Evolutionary conservation across 1,140 invertebrate genomes (phyloP).

Genomic region (Trachelipus rathkii): DNA sequence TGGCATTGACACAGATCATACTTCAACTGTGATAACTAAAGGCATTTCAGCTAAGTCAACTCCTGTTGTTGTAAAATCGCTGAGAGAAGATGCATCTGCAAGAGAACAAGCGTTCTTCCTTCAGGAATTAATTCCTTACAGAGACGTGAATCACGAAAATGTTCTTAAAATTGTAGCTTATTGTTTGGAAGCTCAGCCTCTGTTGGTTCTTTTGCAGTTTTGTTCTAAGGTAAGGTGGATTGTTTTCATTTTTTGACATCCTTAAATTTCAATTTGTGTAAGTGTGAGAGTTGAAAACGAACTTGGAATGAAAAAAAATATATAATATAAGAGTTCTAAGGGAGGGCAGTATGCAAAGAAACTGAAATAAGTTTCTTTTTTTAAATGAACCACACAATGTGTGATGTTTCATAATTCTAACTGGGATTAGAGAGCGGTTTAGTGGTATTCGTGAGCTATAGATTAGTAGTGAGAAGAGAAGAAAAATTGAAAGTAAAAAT

Average conservation of each 20-base stretch:
- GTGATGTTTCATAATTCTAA: too few species aligned
- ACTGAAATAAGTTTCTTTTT: too few species aligned
- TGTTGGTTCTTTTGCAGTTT: slow-evolving; percentile 62
- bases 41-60: slow-evolving; percentile 48
- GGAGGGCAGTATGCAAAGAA: too few species aligned
- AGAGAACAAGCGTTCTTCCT: slow-evolving; percentile 67
- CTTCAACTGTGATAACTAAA: slow-evolving; percentile 43
- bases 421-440: too few species aligned
- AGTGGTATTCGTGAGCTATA: too few species aligned
- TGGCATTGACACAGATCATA: slow-evolving; percentile 53
- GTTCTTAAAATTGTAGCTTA: slow-evolving; percentile 59
- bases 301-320: too few species aligned
- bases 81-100: slow-evolving; percentile 65
- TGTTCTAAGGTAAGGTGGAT: slow-evolving; percentile 57
- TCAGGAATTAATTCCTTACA: slow-evolving; percentile 64
- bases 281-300: too few species aligned
- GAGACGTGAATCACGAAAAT: slow-evolving; percentile 62
- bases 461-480: too few species aligned
- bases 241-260: slow-evolving; percentile 29
- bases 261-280: not conserved
- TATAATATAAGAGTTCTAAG: too few species aligned
- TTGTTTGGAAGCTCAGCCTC: slow-evolving; percentile 63
- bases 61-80: slow-evolving; percentile 63
- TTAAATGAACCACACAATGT: too few species aligned
- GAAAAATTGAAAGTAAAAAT: too few species aligned